phyloP scores from a whole-genome alignment of 2,113 vertebrate genomes.

The Eonycteris spelaea region DNA sequence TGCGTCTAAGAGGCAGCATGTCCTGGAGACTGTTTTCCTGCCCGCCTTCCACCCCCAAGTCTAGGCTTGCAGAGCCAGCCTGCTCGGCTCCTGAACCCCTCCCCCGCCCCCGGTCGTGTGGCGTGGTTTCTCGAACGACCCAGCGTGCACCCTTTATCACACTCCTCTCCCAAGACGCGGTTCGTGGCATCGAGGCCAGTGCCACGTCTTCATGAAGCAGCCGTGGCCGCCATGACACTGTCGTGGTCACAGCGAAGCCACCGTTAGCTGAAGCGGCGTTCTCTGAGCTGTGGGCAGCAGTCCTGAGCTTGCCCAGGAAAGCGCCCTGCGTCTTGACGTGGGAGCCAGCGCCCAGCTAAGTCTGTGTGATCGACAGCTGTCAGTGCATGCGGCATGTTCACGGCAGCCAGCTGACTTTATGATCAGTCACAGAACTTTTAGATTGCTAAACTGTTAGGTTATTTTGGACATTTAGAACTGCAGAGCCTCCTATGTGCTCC shows the following conservation, averaged over 20 bases:
- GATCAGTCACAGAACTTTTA: slow-evolving; percentile 77
- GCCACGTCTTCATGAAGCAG: neutral
- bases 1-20: neutral
- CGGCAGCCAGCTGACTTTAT: slow-evolving; percentile 77
- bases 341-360: neutral
- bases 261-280: neutral
- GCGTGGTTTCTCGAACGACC: neutral
- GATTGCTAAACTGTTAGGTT: slow-evolving; percentile 28
- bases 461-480: slow-evolving; percentile 47
- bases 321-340: neutral
- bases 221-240: neutral
- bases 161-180: fast-evolving
- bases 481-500: neutral
- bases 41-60: neutral
- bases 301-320: neutral
- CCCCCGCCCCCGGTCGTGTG: fast-evolving
- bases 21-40: neutral
- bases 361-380: slow-evolving; percentile 61
- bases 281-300: neutral
- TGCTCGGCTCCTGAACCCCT: neutral
- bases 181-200: neutral
- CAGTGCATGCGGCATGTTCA: slow-evolving; percentile 67
- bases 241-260: neutral
- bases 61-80: neutral
- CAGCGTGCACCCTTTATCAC: fast-evolving